Percentiles rank a stretch among this genome's conserved stretches.
phyloP scores from a whole-genome alignment of 2,888 invertebrate genomes.

The Dilophus febrilis region DNA sequence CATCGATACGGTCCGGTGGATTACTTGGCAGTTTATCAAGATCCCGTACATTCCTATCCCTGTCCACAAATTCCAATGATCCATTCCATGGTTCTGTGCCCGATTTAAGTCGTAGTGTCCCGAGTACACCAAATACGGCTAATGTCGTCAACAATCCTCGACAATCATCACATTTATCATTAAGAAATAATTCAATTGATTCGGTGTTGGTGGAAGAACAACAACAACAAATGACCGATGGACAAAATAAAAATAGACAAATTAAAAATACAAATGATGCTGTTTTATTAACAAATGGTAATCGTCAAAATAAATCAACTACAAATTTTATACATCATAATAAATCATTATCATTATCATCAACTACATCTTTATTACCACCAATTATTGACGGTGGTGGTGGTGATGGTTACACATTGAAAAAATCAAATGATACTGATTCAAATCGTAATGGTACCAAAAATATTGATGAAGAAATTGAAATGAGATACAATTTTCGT shows the following conservation, averaged over 20 bases:
- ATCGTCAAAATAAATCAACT: no score
- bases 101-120: slow-evolving; percentile 27
- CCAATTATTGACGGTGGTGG: neutral
- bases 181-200: slow-evolving; percentile 15
- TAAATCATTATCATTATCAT: slow-evolving; percentile 1
- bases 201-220: slow-evolving; percentile 16
- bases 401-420: slow-evolving; percentile 3
- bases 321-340: neutral
- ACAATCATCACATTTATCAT: slow-evolving; percentile 5
- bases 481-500: slow-evolving; percentile 9
- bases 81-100: slow-evolving; percentile 27
- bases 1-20: slow-evolving; percentile 20
- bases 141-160: no score
- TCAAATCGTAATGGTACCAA: slow-evolving; percentile 5
- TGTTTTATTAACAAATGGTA: no score
- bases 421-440: slow-evolving; percentile 6
- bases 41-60: slow-evolving; percentile 37
- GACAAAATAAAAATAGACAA: neutral
- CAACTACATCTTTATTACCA: neutral
- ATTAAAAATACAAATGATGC: no score
- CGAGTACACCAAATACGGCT: slow-evolving; percentile 22
- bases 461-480: slow-evolving; percentile 7
- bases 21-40: slow-evolving; percentile 38
- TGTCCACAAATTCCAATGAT: slow-evolving; percentile 19
- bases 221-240: neutral